Evolutionary conservation across 2,888 invertebrate genomes (phyloP).

Genomic region (Colletes collaris): DNA sequence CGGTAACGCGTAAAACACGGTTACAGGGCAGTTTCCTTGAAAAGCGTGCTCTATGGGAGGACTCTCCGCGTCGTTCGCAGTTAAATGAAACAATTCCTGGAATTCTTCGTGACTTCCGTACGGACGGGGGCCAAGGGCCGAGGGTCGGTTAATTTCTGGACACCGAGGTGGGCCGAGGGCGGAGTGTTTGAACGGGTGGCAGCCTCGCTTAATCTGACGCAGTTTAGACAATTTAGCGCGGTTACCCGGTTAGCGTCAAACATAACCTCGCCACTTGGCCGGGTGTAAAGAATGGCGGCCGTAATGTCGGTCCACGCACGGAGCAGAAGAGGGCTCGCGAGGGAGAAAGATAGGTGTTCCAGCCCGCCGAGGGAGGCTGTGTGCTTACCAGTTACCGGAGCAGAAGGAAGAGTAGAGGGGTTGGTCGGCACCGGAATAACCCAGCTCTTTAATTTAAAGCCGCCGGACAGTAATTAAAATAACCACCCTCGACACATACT

Average conservation of each 20-base stretch:
- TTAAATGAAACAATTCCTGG: conserved; percentile 74
- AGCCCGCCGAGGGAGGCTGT: conserved; percentile 58
- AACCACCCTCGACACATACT: conserved; percentile 80
- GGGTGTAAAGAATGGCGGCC: conserved; percentile 74
- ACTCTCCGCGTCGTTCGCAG: conserved; percentile 25
- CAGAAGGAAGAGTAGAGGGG: conserved; percentile 73
- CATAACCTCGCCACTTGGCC: conserved; percentile 74
- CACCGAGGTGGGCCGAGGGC: conserved; percentile 42
- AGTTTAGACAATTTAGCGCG: conserved; percentile 79
- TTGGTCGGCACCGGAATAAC: conserved; percentile 78
- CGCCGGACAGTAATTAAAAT: conserved; percentile 83
- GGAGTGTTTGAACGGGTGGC: conserved; percentile 55
- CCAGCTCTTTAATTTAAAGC: conserved; percentile 82
- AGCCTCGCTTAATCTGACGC: conserved; percentile 76
- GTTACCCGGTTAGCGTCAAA: conserved; percentile 79
- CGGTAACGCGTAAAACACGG: conserved; percentile 8
- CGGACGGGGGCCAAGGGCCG: conserved; percentile 41
- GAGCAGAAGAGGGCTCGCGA: conserved; percentile 45
- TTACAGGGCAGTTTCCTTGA: conserved; percentile 33
- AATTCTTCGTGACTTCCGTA: conserved; percentile 67
- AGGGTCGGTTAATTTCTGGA: conserved; percentile 77
- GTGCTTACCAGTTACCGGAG: conserved; percentile 74
- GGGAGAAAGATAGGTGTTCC: conserved; percentile 51
- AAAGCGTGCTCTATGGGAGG: conserved; percentile 12
- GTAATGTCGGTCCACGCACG: conserved; percentile 73